Evolutionary conservation across 2,797 vertebrate genomes (phyloP).

Genomic region (Selene dorsalis): DNA sequence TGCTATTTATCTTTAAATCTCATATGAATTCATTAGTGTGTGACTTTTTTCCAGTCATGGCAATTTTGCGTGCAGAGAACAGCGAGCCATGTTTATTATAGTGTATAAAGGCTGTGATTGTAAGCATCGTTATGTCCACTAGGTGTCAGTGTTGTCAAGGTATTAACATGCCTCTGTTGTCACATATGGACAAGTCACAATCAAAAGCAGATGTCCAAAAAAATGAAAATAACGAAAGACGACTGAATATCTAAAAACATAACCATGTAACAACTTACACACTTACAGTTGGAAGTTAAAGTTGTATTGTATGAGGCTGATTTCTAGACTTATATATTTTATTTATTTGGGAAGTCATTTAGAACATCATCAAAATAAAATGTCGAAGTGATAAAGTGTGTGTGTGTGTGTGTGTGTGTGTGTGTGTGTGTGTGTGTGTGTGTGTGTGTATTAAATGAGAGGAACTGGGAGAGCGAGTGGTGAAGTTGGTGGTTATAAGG

Average conservation of each 20-base stretch:
- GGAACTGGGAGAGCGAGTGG: neutral
- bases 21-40: no score
- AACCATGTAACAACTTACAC: neutral
- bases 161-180: neutral
- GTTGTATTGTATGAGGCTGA: no score
- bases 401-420: slow-evolving; percentile 1
- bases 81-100: no score
- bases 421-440: neutral
- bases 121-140: neutral
- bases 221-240: slow-evolving; percentile 25
- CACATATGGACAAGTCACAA: slow-evolving; percentile 1
- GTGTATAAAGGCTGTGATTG: neutral
- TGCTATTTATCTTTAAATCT: no score
- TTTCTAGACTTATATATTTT: no score
- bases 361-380: neutral
- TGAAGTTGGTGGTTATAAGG: no score
- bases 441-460: neutral
- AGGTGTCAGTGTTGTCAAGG: slow-evolving; percentile 64
- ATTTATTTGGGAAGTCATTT: neutral
- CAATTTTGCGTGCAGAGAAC: neutral
- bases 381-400: neutral
- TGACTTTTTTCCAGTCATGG: no score
- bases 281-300: no score
- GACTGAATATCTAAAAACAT: slow-evolving; percentile 4
- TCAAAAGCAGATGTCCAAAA: slow-evolving; percentile 63